phyloP scores from a whole-genome alignment of 2,113 vertebrate species.

The Notothenia coriiceps region DNA sequence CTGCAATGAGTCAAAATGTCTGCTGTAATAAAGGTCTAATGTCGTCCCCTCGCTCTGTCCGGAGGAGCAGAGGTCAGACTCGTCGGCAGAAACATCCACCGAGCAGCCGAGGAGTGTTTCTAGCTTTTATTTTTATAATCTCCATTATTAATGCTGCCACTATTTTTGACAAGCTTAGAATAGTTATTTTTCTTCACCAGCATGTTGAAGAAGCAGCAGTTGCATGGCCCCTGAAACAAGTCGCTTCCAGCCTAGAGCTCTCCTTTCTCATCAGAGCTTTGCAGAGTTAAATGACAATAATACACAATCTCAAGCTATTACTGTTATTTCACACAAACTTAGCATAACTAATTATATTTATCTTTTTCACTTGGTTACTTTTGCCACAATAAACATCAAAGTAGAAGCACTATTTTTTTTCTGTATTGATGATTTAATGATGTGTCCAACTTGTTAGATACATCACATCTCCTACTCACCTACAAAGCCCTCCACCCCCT shows the following conservation, averaged over 20 bases:
- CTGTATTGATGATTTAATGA: too few species aligned
- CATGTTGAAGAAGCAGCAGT: not conserved
- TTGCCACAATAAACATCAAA: not conserved
- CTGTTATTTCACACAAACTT: not conserved
- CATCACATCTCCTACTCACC: too few species aligned
- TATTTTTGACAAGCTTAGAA: not conserved
- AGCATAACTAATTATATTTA: not conserved
- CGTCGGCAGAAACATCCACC: not conserved
- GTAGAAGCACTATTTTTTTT: not conserved
- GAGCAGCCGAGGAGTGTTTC: too few species aligned
- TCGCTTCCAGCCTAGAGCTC: not conserved
- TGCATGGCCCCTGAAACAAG: not conserved
- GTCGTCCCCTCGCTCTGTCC: not conserved
- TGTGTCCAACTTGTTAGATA: too few species aligned
- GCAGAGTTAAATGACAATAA: not conserved
- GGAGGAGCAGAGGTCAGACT: not conserved
- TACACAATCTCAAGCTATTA: not conserved
- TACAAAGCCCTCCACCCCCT: too few species aligned
- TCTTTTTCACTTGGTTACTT: not conserved
- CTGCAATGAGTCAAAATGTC: not conserved
- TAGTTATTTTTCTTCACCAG: not conserved
- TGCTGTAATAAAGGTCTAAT: not conserved
- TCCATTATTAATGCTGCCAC: not conserved
- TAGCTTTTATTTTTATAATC: not conserved
- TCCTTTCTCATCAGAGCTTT: too few species aligned